phyloP scores from a whole-genome alignment of 2,797 vertebrate species.

The Xerus rutilus region DNA sequence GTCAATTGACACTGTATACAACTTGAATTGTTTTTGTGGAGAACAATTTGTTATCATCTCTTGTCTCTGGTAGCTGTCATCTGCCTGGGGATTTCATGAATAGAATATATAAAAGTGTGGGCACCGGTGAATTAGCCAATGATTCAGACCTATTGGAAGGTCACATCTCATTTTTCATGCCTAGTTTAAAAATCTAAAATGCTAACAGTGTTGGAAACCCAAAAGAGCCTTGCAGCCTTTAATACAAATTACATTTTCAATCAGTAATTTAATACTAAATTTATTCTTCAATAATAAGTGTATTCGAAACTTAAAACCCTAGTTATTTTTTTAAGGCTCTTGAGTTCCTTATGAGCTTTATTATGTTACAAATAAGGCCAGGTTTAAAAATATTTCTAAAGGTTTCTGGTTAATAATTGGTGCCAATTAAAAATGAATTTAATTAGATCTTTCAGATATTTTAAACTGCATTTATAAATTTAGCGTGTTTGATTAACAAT shows the following conservation, averaged over 20 bases:
- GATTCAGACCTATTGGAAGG: constrained; percentile 65
- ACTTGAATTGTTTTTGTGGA: constrained; percentile 45
- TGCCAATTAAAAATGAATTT: neutral
- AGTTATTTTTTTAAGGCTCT: constrained; percentile 36
- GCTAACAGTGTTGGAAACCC: neutral
- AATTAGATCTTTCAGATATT: constrained; percentile 8
- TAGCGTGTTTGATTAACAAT: neutral
- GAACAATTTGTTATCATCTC: constrained; percentile 74
- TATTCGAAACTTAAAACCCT: constrained; percentile 17
- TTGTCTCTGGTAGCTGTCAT: constrained; percentile 59
- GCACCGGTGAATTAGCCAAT: constrained; percentile 63
- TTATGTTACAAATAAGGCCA: neutral
- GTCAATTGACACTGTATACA: constrained; percentile 25
- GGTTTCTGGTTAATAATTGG: neutral
- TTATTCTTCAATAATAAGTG: constrained; percentile 41
- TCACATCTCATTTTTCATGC: constrained; percentile 59
- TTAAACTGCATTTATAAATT: constrained; percentile 10
- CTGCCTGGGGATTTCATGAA: constrained; percentile 68
- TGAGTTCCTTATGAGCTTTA: neutral
- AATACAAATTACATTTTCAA: constrained; percentile 35
- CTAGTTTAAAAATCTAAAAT: constrained; percentile 54
- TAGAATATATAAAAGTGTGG: constrained; percentile 48
- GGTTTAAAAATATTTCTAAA: constrained; percentile 50
- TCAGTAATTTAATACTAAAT: constrained; percentile 44
- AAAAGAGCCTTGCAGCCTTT: neutral